Evolutionary conservation across 1,140 invertebrate genomes (phyloP).

Genomic region (Calliopsis andreniformis): DNA sequence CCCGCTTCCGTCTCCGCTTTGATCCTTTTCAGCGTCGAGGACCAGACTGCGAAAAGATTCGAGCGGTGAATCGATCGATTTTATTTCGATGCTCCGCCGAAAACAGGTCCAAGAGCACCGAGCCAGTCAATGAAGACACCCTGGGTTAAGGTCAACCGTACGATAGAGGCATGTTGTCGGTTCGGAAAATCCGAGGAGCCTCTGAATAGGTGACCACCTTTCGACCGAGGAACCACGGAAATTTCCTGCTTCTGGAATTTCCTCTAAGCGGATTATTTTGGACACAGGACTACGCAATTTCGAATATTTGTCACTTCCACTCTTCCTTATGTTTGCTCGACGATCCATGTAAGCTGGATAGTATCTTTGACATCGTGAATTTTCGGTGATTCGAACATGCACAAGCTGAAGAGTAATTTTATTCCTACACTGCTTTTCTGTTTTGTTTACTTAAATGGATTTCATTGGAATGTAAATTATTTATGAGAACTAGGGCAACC

Average conservation of each 20-base stretch:
- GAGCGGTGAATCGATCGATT: conserved; percentile 5
- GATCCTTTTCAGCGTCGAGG: conserved; percentile 1
- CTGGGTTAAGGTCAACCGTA: conserved; percentile 60
- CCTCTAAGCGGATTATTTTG: conserved; percentile 36
- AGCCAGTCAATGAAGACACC: conserved; percentile 51
- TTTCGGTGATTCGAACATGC: too few species aligned
- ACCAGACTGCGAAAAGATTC: neutral
- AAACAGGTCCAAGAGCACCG: conserved; percentile 35
- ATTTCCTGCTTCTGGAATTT: neutral
- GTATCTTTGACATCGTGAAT: too few species aligned
- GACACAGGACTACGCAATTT: conserved; percentile 16
- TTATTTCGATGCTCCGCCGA: neutral
- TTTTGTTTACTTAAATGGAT: neutral
- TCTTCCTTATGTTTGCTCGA: neutral
- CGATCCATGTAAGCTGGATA: neutral
- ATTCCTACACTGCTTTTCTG: neutral
- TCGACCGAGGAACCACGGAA: neutral
- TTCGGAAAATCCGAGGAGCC: conserved; percentile 24
- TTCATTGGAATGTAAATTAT: too few species aligned
- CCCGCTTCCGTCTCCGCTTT: too few species aligned
- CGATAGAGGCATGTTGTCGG: conserved; percentile 9
- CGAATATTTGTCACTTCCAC: conserved; percentile 25
- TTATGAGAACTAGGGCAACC: too few species aligned
- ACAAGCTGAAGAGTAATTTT: too few species aligned
- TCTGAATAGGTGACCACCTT: too few species aligned